Percentiles rank a stretch among this genome's conserved stretches.
These are phyloP conservation scores for Sycophila sp. DNA, from an alignment of 1,140 invertebrate species.

Conservation along the genomic window DNA sequence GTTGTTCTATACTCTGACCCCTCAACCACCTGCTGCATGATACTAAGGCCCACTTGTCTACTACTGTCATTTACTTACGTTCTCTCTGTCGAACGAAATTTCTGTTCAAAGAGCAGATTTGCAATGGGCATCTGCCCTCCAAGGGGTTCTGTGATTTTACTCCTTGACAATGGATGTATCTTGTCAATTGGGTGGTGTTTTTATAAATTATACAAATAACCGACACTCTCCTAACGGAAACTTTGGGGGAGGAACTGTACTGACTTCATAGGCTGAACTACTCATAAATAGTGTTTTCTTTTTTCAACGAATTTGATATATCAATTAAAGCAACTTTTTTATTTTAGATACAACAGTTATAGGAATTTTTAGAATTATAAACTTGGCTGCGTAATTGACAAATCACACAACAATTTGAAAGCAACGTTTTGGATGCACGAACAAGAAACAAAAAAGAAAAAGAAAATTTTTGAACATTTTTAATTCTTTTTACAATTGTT, in stretches of 20 bases:
- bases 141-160: slow-evolving; percentile 54
- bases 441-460: slow-evolving; percentile 2
- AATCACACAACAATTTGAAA: slow-evolving; percentile 25
- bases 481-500: slow-evolving; percentile 27
- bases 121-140: slow-evolving; percentile 40
- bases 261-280: slow-evolving; percentile 43
- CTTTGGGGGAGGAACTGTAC: slow-evolving; percentile 50
- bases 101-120: slow-evolving; percentile 50
- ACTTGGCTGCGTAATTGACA: slow-evolving; percentile 22
- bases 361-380: slow-evolving; percentile 20
- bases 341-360: slow-evolving; percentile 33
- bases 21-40: slow-evolving; percentile 49
- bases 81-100: slow-evolving; percentile 58
- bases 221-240: slow-evolving; percentile 49
- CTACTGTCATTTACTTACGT: slow-evolving; percentile 54
- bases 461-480: slow-evolving; percentile 20
- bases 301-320: slow-evolving; percentile 36
- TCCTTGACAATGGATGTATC: slow-evolving; percentile 53
- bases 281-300: slow-evolving; percentile 35
- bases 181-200: slow-evolving; percentile 54
- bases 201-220: slow-evolving; percentile 52
- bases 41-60: slow-evolving; percentile 55
- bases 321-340: slow-evolving; percentile 24
- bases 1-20: slow-evolving; percentile 81
- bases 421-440: slow-evolving; percentile 9